phyloP scores from a whole-genome alignment of 2,797 vertebrate genomes.

The Ceryle rudis region DNA sequence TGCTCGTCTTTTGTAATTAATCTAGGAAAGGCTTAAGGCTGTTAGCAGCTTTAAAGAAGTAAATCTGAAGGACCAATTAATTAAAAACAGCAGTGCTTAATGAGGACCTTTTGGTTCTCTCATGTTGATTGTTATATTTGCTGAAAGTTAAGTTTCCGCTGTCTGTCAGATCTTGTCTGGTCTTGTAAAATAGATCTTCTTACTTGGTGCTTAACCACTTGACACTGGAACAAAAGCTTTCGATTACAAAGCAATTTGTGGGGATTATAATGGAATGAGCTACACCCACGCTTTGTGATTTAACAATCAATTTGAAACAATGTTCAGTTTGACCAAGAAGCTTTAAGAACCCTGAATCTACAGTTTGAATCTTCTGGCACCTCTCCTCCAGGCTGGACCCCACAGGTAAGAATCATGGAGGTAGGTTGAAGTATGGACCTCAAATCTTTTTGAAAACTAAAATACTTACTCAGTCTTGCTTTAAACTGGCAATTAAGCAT shows the following conservation, averaged over 20 bases:
- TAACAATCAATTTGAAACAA: constrained; percentile 73
- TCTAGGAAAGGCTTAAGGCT: constrained; percentile 86
- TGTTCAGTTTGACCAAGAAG: constrained; percentile 32
- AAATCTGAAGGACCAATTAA: constrained; percentile 90
- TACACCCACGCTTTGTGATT: constrained; percentile 66
- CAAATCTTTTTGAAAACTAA: neutral
- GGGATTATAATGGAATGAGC: constrained; percentile 75
- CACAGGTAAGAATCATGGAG: neutral
- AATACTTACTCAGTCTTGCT: neutral
- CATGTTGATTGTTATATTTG: constrained; percentile 84
- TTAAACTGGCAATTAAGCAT: neutral
- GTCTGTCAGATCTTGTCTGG: constrained; percentile 75
- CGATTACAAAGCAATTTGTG: constrained; percentile 79
- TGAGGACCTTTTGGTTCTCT: constrained; percentile 76
- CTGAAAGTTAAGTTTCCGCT: constrained; percentile 76
- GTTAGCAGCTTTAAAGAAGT: constrained; percentile 85
- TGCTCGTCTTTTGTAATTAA: constrained; percentile 91
- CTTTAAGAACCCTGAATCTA: neutral
- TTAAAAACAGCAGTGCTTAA: constrained; percentile 88
- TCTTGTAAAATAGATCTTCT: constrained; percentile 78
- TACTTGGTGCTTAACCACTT: constrained; percentile 75
- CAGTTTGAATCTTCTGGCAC: neutral
- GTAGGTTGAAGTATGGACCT: neutral
- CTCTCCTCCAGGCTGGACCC: neutral
- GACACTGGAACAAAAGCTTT: constrained; percentile 79